These are phyloP conservation scores for Aphelinus certus DNA, from an alignment of 1,140 invertebrate species.

Conservation along the genomic window DNA sequence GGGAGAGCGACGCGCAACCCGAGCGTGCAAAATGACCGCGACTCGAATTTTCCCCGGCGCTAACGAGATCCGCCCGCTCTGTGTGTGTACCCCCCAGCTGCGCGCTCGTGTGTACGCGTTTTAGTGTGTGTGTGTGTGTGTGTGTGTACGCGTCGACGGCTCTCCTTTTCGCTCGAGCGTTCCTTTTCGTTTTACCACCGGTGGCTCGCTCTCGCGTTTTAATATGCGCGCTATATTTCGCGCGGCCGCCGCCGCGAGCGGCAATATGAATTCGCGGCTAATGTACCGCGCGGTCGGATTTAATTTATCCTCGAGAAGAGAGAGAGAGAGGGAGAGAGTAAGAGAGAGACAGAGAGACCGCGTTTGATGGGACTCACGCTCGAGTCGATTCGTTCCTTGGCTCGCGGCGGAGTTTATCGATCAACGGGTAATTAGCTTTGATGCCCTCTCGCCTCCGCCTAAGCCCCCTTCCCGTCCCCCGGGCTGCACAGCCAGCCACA, in stretches of 20 bases:
- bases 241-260: neutral
- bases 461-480: neutral
- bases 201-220: constrained; percentile 12
- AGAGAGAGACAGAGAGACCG: too few species aligned
- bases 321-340: too few species aligned
- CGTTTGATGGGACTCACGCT: too few species aligned
- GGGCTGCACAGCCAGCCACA: too few species aligned
- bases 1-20: constrained; percentile 17
- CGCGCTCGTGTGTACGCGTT: neutral
- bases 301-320: constrained; percentile 25
- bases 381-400: too few species aligned
- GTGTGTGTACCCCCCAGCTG: neutral
- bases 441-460: constrained; percentile 4
- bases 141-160: neutral
- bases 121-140: neutral
- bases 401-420: constrained; percentile 22
- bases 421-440: constrained; percentile 40
- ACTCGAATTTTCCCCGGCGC: constrained; percentile 25
- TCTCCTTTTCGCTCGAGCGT: constrained; percentile 9
- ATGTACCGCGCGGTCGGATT: constrained; percentile 30
- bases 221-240: constrained; percentile 22
- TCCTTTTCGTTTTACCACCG: neutral
- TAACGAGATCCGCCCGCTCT: constrained; percentile 17
- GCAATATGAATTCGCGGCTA: constrained; percentile 31
- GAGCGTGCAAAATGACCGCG: constrained; percentile 33